These are phyloP conservation scores for Anthoscopus minutus DNA, from an alignment of 2,113 vertebrate genomes.

Conservation along the genomic window DNA sequence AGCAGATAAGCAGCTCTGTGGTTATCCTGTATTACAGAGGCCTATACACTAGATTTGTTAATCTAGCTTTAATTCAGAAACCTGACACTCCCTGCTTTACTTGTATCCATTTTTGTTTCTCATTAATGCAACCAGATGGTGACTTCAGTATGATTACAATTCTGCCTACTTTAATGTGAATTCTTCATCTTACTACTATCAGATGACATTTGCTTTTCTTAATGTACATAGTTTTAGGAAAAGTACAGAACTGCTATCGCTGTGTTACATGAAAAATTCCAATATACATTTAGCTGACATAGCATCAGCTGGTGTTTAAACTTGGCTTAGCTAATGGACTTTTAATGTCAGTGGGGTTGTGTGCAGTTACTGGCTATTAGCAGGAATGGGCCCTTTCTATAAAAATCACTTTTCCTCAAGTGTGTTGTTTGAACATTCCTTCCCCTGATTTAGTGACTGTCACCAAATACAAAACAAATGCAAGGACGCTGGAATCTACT, in stretches of 20 bases:
- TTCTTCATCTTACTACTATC: conserved; percentile 52
- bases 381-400: conserved; percentile 70
- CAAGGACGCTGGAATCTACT: conserved; percentile 65
- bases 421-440: conserved; percentile 80
- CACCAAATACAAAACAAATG: conserved; percentile 76
- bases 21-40: neutral
- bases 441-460: conserved; percentile 79
- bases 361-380: conserved; percentile 77
- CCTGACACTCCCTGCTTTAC: neutral
- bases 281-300: conserved; percentile 78
- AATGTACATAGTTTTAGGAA: conserved; percentile 67
- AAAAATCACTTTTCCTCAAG: conserved; percentile 76
- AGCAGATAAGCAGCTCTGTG: neutral
- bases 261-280: conserved; percentile 71
- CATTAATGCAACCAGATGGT: conserved; percentile 56
- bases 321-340: conserved; percentile 87
- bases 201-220: conserved; percentile 73
- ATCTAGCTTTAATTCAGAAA: conserved; percentile 51
- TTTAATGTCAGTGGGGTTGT: conserved; percentile 81
- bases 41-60: neutral
- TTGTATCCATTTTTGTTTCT: conserved; percentile 23
- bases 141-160: conserved; percentile 67
- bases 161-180: conserved; percentile 48
- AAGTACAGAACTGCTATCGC: conserved; percentile 64
- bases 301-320: conserved; percentile 84